phyloP scores from a whole-genome alignment of 2,888 invertebrate genomes.

The Dermolepida albohirtum region DNA sequence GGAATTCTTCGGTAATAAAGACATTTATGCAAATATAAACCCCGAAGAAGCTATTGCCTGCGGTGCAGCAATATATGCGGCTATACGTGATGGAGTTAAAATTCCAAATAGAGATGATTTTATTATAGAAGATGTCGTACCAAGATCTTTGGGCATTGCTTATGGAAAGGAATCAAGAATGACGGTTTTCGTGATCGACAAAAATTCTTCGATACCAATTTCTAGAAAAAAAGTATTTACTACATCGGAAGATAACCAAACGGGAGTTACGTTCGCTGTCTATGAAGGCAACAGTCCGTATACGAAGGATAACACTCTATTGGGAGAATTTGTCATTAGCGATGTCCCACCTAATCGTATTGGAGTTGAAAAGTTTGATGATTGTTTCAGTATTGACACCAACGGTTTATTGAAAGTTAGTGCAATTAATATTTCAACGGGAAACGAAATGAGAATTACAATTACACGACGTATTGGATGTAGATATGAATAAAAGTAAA shows the following conservation, averaged over 20 bases:
- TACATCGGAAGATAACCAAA: conserved; percentile 48
- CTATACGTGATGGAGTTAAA: conserved; percentile 46
- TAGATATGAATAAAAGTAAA: too few species aligned
- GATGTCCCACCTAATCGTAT: neutral
- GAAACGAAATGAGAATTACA: neutral
- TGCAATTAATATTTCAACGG: neutral
- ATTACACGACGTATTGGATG: neutral
- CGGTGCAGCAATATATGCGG: conserved; percentile 52
- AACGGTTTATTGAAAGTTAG: conserved; percentile 23
- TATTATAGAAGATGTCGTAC: conserved; percentile 50
- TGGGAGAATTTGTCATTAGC: conserved; percentile 12
- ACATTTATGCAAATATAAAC: conserved; percentile 49
- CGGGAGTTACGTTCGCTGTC: neutral
- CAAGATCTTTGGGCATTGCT: conserved; percentile 47
- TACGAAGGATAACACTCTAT: conserved; percentile 5
- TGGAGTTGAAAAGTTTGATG: conserved; percentile 7
- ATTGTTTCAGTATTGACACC: conserved; percentile 15
- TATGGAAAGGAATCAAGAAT: conserved; percentile 25
- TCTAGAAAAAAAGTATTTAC: neutral
- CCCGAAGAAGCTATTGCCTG: conserved; percentile 55
- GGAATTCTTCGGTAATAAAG: conserved; percentile 47
- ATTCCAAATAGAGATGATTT: conserved; percentile 28
- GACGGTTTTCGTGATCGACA: conserved; percentile 49
- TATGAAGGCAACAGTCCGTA: conserved; percentile 20
- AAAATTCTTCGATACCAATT: conserved; percentile 49